Evolutionary conservation across 2,113 vertebrate genomes (phyloP).

Genomic region (Podiceps cristatus): DNA sequence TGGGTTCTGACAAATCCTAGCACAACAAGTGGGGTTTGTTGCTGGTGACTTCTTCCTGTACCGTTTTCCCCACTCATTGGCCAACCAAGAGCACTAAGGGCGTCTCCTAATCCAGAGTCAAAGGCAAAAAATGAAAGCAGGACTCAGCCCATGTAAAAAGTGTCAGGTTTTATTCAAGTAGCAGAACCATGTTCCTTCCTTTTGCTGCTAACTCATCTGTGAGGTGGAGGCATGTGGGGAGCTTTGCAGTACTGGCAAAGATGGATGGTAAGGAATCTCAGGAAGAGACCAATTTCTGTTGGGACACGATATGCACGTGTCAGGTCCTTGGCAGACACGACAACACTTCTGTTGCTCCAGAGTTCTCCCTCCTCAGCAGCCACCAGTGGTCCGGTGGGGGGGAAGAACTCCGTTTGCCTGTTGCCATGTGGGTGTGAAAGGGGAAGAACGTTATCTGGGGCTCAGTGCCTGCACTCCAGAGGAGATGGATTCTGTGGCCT

Average conservation of each 20-base stretch:
- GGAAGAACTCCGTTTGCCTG: background rate
- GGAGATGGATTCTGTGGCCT: background rate
- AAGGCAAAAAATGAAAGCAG: background rate
- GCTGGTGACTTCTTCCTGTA: background rate
- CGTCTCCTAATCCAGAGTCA: background rate
- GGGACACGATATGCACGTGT: fast-evolving
- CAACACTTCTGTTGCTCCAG: fast-evolving
- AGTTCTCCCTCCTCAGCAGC: background rate
- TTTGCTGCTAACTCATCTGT: background rate
- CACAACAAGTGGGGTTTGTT: background rate
- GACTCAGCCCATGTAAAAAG: background rate
- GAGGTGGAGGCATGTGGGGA: background rate
- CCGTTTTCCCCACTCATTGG: fast-evolving
- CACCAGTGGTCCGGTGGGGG: fast-evolving
- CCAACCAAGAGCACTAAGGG: background rate
- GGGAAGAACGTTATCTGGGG: fast-evolving
- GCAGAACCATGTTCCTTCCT: background rate
- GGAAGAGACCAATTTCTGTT: background rate
- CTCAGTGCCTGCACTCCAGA: background rate
- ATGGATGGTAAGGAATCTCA: no score
- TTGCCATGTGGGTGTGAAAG: fast-evolving
- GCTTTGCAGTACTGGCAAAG: background rate
- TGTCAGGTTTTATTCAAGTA: constrained; percentile 9
- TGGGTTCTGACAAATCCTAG: background rate
- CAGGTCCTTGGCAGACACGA: background rate